A percentile compares a stretch with the other conserved stretches of the same genome.
Evolutionary conservation across 2,888 invertebrate species (phyloP).

Genomic region (Clivina fossor): DNA sequence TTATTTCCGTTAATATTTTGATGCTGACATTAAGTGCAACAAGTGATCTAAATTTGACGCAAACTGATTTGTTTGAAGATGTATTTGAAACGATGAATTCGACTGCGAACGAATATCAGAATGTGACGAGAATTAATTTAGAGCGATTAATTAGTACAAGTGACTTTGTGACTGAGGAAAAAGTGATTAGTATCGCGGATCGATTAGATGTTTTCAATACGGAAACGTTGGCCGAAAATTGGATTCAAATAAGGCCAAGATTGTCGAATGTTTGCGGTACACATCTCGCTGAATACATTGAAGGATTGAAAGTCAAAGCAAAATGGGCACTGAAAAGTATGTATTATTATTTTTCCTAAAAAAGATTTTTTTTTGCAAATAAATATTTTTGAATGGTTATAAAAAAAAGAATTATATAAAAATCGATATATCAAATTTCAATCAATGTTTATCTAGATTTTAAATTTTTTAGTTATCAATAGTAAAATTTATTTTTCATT

Average conservation of each 20-base stretch:
- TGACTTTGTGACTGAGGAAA: background rate
- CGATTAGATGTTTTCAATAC: constrained; percentile 10
- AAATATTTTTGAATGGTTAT: background rate
- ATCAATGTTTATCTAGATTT: constrained; percentile 1
- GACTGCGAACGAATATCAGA: background rate
- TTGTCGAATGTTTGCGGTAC: constrained; percentile 7
- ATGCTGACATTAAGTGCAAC: too few relatives aligned
- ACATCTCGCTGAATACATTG: constrained; percentile 14
- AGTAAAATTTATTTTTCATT: constrained; percentile 1
- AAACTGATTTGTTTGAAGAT: constrained; percentile 9
- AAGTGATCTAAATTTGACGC: too few relatives aligned
- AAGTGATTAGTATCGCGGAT: constrained; percentile 11
- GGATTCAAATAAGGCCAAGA: background rate
- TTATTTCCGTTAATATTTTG: too few relatives aligned
- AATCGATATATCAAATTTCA: background rate
- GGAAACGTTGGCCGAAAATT: constrained; percentile 6
- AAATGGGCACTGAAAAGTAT: constrained; percentile 29
- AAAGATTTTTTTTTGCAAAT: background rate
- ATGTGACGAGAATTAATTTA: constrained; percentile 7
- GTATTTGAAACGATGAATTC: background rate
- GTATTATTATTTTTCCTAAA: background rate
- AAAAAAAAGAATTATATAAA: background rate
- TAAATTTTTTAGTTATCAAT: background rate
- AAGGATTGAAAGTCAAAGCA: constrained; percentile 12
- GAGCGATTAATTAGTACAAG: background rate